phyloP scores from a whole-genome alignment of 2,888 invertebrate genomes.

The Leptarthrus brevirostris region DNA sequence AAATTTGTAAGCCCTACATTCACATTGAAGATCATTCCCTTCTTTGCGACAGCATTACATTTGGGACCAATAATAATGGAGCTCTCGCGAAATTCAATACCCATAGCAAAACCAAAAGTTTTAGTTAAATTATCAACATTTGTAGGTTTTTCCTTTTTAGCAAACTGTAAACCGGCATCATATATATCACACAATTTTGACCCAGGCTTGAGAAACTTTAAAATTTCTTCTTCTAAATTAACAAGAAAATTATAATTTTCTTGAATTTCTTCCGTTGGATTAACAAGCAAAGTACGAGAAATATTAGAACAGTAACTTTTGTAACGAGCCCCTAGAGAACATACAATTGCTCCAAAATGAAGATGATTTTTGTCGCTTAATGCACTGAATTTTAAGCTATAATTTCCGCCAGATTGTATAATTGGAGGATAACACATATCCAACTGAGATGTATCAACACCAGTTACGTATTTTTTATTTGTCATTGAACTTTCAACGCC shows the following conservation, averaged over 20 bases:
- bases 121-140: conserved; percentile 92
- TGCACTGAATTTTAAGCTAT: conserved; percentile 96
- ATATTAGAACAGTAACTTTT: conserved; percentile 99
- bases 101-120: conserved; percentile 97
- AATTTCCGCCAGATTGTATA: conserved; percentile 98
- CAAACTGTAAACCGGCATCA: conserved; percentile 81
- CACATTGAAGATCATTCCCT: conserved; percentile 97
- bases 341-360: conserved; percentile 96
- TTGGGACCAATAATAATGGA: conserved; percentile 93
- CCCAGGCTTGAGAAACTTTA: conserved; percentile 85
- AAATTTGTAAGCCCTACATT: conserved; percentile 92
- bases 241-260: conserved; percentile 93
- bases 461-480: conserved; percentile 95
- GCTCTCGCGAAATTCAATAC: conserved; percentile 97
- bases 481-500: conserved; percentile 92
- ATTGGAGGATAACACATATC: conserved; percentile 99
- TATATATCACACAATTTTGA: conserved; percentile 88
- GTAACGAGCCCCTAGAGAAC: conserved; percentile 93
- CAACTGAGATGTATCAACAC: conserved; percentile 87
- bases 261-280: conserved; percentile 84
- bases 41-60: conserved; percentile 80
- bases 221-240: conserved; percentile 88
- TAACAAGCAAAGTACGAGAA: conserved; percentile 94
- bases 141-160: conserved; percentile 87
- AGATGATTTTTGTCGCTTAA: conserved; percentile 92